Base-by-base conservation (phyloP, 2,113 vertebrate species). In the Motacilla alba region DNA sequence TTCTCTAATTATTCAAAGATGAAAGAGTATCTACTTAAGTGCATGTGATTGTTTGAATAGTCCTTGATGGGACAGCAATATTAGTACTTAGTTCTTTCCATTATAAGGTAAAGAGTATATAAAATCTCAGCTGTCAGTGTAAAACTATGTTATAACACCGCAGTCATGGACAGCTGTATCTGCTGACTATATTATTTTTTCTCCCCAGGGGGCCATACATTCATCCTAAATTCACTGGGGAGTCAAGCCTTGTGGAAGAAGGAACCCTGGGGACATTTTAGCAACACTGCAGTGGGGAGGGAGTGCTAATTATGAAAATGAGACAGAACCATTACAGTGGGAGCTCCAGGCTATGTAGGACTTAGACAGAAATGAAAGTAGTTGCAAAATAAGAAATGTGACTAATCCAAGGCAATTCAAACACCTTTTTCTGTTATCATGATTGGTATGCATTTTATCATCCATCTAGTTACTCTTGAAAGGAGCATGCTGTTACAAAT, bases 1-100 rank as follows among this genome's bases (percentile, higher is more conserved):
- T 75, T 78, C 39, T 83, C 31, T 89, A 84, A 94, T 90, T 92
- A 84, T 44, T 77, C 37, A 75, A 92, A 94, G 91, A 93, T 84
- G 69, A 95, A 95, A 93, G 64, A 89, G 12, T 31, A 82, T 46
- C 73, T 83, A 55, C 75, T 89, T 75, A 84, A 91, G 90, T 26
- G 17, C 26, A 72, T 60, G 24, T n/a, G 63, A 77, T 35, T 55
- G 72, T 50, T 80, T 83, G 72, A 93, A 90, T 59, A 93, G 90
- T 53, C 77, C 70, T 85, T 90, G 83, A 86, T 52, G 22, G 59
- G 59, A 81, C 56, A 87, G 56, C 31, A 84, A 72, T 94, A 89
- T 37, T 84, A 53, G 35, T 68, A 70, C 78, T 74, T 75, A 84
- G 64, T 84, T 64, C 56, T 75, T 81, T 68, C 31, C 60, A 56